Conservation (phyloP, 2,113 vertebrate genomes). For the Oryzias woworae region DNA sequence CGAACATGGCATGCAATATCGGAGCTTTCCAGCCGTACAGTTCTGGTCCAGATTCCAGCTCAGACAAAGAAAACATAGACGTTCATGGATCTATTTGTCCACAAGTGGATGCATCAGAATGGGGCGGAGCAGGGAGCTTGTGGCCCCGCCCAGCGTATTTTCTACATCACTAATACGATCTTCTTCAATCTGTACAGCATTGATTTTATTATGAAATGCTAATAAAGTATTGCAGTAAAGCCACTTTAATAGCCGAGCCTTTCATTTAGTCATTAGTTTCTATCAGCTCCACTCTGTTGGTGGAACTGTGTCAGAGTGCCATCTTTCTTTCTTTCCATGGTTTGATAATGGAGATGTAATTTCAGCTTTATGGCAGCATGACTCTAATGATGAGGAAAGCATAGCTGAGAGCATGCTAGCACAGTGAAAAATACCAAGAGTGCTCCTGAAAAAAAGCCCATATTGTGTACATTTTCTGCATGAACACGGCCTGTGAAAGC, state of each 20-base stretch:
- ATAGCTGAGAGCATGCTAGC: slow-evolving; percentile 38
- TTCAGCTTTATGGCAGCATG: slow-evolving; percentile 55
- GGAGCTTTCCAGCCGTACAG: too few relatives aligned
- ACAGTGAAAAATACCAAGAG: slow-evolving; percentile 25
- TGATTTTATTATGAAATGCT: too few relatives aligned
- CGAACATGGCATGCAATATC: too few relatives aligned
- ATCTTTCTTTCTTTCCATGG: slow-evolving; percentile 46
- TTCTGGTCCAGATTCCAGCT: too few relatives aligned
- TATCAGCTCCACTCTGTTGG: slow-evolving; percentile 65
- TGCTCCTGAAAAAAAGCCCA: slow-evolving; percentile 8
- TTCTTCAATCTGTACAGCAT: too few relatives aligned
- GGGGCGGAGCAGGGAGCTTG: too few relatives aligned
- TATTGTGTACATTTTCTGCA: slow-evolving; percentile 17
- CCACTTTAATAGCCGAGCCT: slow-evolving; percentile 50
- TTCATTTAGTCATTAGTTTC: slow-evolving; percentile 73
- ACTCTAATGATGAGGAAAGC: slow-evolving; percentile 55
- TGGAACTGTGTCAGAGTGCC: slow-evolving; percentile 59
- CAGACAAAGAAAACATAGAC: too few relatives aligned
- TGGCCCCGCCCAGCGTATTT: too few relatives aligned
- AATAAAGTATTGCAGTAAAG: too few relatives aligned
- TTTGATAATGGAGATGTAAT: slow-evolving; percentile 69
- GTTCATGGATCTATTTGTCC: too few relatives aligned
- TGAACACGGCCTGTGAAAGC: neutral
- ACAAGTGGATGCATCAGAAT: too few relatives aligned
- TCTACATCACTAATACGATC: too few relatives aligned